Percentiles rank a stretch among this genome's conserved stretches.
phyloP scores from a whole-genome alignment of 2,888 invertebrate genomes.

The Mesopsocus fuscifrons region DNA sequence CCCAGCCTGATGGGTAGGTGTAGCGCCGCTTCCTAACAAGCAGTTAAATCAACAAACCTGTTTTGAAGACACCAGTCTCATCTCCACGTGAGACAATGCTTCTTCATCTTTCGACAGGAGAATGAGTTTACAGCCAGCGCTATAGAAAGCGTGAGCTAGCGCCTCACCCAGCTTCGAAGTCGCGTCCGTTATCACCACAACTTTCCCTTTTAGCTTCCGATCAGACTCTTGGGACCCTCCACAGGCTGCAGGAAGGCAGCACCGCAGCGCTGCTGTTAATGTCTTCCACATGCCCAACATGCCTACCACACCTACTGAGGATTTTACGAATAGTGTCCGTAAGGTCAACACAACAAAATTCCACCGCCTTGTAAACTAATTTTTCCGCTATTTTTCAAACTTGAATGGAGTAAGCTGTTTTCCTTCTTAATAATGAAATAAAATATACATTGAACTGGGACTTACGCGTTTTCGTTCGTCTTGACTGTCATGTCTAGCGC shows the following conservation, averaged over 20 bases:
- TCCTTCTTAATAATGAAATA: too few relatives aligned
- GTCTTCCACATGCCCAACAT: not conserved
- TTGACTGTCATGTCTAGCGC: too few relatives aligned
- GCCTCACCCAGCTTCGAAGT: slow-evolving; percentile 91
- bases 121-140: slow-evolving; percentile 66
- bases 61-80: slow-evolving; percentile 43
- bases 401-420: too few relatives aligned
- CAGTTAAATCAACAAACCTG: slow-evolving; percentile 14
- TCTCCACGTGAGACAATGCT: slow-evolving; percentile 64
- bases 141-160: slow-evolving; percentile 66
- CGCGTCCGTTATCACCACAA: slow-evolving; percentile 86
- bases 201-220: slow-evolving; percentile 30
- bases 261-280: not conserved
- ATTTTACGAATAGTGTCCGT: too few relatives aligned
- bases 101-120: slow-evolving; percentile 59
- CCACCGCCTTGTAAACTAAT: too few relatives aligned
- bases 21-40: too few relatives aligned
- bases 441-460: too few relatives aligned
- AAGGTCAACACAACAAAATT: too few relatives aligned
- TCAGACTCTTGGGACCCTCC: slow-evolving; percentile 8
- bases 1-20: too few relatives aligned
- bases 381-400: too few relatives aligned
- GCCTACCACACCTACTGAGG: too few relatives aligned
- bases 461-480: too few relatives aligned
- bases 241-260: not conserved